phyloP scores from a whole-genome alignment of 2,888 invertebrate species.

The Idaea straminata region DNA sequence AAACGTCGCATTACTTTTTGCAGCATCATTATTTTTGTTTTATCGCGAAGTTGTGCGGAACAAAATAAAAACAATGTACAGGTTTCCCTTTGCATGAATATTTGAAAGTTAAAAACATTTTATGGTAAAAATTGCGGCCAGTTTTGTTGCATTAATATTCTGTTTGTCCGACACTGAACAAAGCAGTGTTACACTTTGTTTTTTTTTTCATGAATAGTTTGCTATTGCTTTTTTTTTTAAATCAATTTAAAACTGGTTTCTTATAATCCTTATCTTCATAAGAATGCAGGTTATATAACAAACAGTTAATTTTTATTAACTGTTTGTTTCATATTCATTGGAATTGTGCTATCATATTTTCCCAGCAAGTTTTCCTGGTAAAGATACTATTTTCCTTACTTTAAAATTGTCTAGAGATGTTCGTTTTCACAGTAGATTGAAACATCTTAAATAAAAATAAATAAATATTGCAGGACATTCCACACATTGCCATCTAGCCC shows the following conservation, averaged over 20 bases:
- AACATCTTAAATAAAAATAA: neutral
- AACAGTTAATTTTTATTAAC: too few relatives aligned
- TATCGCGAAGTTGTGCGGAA: conserved; percentile 34
- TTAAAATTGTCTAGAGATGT: neutral
- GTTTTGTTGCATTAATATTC: neutral
- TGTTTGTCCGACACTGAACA: neutral
- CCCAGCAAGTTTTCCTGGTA: neutral
- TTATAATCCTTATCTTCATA: neutral
- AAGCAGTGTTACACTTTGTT: neutral
- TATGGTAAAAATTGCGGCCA: conserved; percentile 16
- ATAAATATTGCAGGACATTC: too few relatives aligned
- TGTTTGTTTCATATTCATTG: neutral
- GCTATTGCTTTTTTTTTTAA: neutral
- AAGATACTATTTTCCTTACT: neutral
- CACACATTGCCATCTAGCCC: too few relatives aligned
- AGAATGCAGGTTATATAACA: neutral
- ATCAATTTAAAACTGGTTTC: neutral
- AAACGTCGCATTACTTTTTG: conserved; percentile 56
- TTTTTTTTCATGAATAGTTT: neutral
- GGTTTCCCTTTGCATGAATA: conserved; percentile 18
- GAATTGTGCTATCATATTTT: neutral
- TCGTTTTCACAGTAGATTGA: neutral
- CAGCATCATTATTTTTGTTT: conserved; percentile 39
- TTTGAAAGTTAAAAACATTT: conserved; percentile 26
- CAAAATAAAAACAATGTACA: conserved; percentile 35